A percentile compares a stretch with the other conserved stretches of the same genome.
phyloP scores from a whole-genome alignment of 2,888 invertebrate genomes.

The Luffia ferchaultella region DNA sequence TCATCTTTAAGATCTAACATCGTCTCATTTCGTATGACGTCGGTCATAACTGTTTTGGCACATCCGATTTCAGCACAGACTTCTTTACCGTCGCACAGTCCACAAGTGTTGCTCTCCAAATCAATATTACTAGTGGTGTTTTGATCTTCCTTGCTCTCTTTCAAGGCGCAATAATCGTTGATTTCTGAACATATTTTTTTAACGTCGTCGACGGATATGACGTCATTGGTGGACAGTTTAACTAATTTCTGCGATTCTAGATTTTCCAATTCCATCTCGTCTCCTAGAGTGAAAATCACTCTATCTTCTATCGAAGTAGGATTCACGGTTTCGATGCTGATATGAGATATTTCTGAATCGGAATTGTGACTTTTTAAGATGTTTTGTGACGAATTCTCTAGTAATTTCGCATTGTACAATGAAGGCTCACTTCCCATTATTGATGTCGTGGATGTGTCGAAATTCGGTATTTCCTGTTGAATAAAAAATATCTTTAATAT shows the following conservation, averaged over 20 bases:
- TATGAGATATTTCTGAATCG: conserved; percentile 42
- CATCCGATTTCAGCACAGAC: conserved; percentile 30
- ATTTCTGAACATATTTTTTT: conserved; percentile 51
- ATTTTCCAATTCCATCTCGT: conserved; percentile 21
- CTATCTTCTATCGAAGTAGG: conserved; percentile 18
- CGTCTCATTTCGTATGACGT: conserved; percentile 34
- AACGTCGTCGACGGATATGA: conserved; percentile 26
- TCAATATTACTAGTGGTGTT: conserved; percentile 16
- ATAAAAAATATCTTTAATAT: too few relatives aligned
- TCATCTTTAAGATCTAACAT: background rate
- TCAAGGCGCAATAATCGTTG: conserved; percentile 31
- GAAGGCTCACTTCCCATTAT: conserved; percentile 60
- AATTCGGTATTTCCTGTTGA: conserved; percentile 35
- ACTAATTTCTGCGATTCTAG: conserved; percentile 30
- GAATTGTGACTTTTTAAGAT: conserved; percentile 37
- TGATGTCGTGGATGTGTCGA: conserved; percentile 49
- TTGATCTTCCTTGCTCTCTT: conserved; percentile 1
- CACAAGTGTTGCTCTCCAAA: conserved; percentile 20
- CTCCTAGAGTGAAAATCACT: conserved; percentile 46
- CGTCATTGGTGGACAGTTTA: conserved; percentile 46
- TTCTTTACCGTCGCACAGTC: conserved; percentile 24
- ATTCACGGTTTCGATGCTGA: conserved; percentile 9
- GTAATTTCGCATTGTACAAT: conserved; percentile 37
- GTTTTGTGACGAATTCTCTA: conserved; percentile 8
- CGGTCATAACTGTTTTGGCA: conserved; percentile 32